Percentiles rank a stretch among this genome's conserved stretches.
These are phyloP conservation scores for Chironomus tentans DNA, from an alignment of 2,888 invertebrate genomes.

Conservation along the genomic window DNA sequence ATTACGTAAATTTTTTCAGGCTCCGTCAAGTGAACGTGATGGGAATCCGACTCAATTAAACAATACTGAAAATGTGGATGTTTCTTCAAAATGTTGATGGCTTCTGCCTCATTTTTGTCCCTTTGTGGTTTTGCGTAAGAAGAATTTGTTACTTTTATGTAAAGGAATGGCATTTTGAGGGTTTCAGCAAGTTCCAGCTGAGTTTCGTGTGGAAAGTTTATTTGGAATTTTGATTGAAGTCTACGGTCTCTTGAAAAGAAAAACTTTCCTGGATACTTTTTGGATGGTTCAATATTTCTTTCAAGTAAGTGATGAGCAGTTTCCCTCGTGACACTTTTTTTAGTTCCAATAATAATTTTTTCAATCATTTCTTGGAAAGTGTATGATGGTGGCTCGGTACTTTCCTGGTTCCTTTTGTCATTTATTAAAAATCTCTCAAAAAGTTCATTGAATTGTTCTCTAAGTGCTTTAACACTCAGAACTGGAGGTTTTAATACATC, in stretches of 20 bases:
- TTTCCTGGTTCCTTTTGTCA: conserved; percentile 33
- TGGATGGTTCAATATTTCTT: conserved; percentile 50
- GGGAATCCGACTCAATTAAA: conserved; percentile 53
- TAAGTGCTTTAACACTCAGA: neutral
- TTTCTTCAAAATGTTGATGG: conserved; percentile 46
- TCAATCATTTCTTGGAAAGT: conserved; percentile 51
- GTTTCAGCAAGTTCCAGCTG: conserved; percentile 44
- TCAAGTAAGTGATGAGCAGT: conserved; percentile 47
- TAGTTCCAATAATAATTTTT: conserved; percentile 43
- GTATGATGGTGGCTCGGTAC: conserved; percentile 52
- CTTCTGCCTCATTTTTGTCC: conserved; percentile 37
- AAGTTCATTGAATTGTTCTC: neutral
- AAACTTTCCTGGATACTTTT: conserved; percentile 49
- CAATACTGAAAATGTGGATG: conserved; percentile 50
- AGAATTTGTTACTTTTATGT: conserved; percentile 47
- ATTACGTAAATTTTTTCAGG: conserved; percentile 50
- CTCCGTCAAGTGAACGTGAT: conserved; percentile 64
- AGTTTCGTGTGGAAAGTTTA: conserved; percentile 46
- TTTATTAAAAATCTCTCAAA: neutral
- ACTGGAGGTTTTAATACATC: neutral
- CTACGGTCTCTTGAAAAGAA: conserved; percentile 53
- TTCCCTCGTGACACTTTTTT: conserved; percentile 49
- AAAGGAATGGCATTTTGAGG: conserved; percentile 51
- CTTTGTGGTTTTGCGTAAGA: conserved; percentile 30
- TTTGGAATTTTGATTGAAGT: conserved; percentile 46